phyloP scores from a whole-genome alignment of 2,888 invertebrate genomes.

The Stenolophus ochropezus region DNA sequence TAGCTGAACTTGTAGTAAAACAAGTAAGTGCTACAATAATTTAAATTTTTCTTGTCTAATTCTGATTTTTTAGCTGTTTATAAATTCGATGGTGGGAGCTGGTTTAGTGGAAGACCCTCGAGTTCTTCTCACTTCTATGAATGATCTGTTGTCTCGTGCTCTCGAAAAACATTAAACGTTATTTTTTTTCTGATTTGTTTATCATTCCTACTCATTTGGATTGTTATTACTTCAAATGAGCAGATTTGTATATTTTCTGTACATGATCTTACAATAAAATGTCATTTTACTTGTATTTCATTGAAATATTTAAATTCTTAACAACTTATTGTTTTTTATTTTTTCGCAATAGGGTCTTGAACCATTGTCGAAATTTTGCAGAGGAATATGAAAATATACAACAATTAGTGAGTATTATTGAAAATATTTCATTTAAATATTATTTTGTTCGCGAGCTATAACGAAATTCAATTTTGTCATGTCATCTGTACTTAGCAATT shows the following conservation, averaged over 20 bases:
- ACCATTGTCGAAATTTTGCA: no score
- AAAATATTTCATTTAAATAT: no score
- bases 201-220: conserved; percentile 32
- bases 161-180: conserved; percentile 81
- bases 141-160: conserved; percentile 87
- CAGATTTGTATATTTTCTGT: conserved; percentile 20
- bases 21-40: no score
- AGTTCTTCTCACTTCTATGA: conserved; percentile 88
- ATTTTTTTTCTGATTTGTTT: not conserved
- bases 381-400: no score
- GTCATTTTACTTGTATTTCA: not conserved
- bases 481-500: no score
- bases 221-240: conserved; percentile 2
- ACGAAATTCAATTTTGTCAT: no score
- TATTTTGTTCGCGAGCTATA: no score
- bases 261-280: not conserved
- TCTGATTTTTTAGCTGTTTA: conserved; percentile 81
- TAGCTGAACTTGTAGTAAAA: conserved; percentile 89
- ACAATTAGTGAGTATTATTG: no score
- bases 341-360: no score
- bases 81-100: conserved; percentile 96
- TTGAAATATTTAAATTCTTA: no score
- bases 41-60: not conserved
- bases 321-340: no score
- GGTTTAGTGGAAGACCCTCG: conserved; percentile 95